Percentiles rank a stretch among this genome's conserved stretches.
Conservation (phyloP, 2,113 vertebrate genomes). For the Mus musculus region GRCm39 chr14:113566501-113567000, state of each 20-base stretch:
- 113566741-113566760: slow-evolving; percentile 31
- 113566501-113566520: background rate
- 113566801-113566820: background rate
- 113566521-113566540: background rate
- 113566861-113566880: slow-evolving; percentile 54
- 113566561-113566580: fast-evolving
- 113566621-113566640: slow-evolving; percentile 4
- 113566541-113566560: background rate
- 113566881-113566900: slow-evolving; percentile 14
- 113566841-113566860: slow-evolving; percentile 41
- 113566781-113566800: background rate
- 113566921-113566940: slow-evolving; percentile 40
- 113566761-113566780: background rate
- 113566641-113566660: background rate
- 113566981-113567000: background rate
- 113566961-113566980: slow-evolving; percentile 37
- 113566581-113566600: background rate
- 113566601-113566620: background rate
- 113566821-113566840: slow-evolving; percentile 58
- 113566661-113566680: background rate
- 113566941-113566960: background rate
- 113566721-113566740: background rate
- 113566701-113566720: background rate
- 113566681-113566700: background rate
- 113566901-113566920: slow-evolving; percentile 38